Evolutionary conservation across 2,888 invertebrate species (phyloP).

Genomic region (Xanthorhoe spadicearia): DNA sequence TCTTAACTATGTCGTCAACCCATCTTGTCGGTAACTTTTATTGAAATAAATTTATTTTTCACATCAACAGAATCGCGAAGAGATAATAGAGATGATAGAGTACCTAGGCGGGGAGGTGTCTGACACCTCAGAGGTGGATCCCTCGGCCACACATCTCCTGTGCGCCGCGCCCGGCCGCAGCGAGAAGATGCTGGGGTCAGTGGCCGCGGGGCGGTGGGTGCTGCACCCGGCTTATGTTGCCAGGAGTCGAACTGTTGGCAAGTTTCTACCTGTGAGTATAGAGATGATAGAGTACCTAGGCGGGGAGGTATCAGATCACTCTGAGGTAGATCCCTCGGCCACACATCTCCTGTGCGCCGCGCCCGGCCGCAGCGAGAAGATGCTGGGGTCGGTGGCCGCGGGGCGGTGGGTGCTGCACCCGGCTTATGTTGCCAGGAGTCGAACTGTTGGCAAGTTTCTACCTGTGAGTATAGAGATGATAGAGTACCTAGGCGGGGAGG

Average conservation of each 20-base stretch:
- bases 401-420: constrained; percentile 96
- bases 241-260: constrained; percentile 85
- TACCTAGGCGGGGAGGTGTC: constrained; percentile 87
- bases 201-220: constrained; percentile 96
- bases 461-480: constrained; percentile 86
- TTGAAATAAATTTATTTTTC: too few species aligned
- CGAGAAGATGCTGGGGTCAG: constrained; percentile 94
- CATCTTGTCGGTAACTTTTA: too few species aligned
- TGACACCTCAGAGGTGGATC: constrained; percentile 78
- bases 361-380: constrained; percentile 93
- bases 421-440: constrained; percentile 89
- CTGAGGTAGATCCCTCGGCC: constrained; percentile 75
- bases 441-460: constrained; percentile 85
- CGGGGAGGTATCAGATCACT: constrained; percentile 85
- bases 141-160: constrained; percentile 89
- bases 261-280: constrained; percentile 86
- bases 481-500: constrained; percentile 86
- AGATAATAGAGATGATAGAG: constrained; percentile 82
- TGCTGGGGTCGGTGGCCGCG: constrained; percentile 92
- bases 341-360: constrained; percentile 92
- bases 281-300: constrained; percentile 86
- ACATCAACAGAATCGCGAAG: constrained; percentile 73
- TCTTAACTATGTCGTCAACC: too few species aligned
- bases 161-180: constrained; percentile 90
- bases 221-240: constrained; percentile 91